Percentiles rank a stretch among this genome's conserved stretches.
Conservation (phyloP, 2,113 vertebrate genomes). For the Lutjanus erythropterus region DNA sequence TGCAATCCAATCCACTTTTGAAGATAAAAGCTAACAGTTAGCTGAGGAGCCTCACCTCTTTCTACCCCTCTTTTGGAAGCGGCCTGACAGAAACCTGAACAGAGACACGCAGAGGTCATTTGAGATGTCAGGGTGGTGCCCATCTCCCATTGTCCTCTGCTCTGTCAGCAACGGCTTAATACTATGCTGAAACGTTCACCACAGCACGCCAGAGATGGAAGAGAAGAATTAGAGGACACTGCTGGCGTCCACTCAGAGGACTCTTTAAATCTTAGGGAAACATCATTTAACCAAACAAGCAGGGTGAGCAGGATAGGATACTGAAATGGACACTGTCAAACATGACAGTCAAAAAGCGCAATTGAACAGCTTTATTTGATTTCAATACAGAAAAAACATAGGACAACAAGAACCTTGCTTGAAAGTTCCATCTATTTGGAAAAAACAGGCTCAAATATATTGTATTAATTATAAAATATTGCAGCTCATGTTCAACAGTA, state of each 20-base stretch:
- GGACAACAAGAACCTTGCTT: too few species aligned
- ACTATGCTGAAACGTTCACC: constrained; percentile 40
- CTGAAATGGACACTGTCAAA: too few species aligned
- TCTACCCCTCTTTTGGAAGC: background rate
- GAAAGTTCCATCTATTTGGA: too few species aligned
- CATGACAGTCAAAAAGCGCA: too few species aligned
- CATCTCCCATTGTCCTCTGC: constrained; percentile 65
- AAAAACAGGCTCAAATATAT: too few species aligned
- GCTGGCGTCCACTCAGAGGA: background rate
- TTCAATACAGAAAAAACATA: too few species aligned
- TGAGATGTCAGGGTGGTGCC: constrained; percentile 73
- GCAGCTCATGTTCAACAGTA: too few species aligned
- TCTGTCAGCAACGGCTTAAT: constrained; percentile 65
- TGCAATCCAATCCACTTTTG: background rate
- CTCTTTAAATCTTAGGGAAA: background rate
- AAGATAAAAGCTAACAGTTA: background rate
- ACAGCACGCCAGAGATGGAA: background rate
- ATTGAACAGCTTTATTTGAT: too few species aligned
- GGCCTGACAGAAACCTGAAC: constrained; percentile 66
- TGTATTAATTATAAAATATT: too few species aligned
- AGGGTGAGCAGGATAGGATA: too few species aligned
- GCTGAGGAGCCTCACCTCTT: background rate
- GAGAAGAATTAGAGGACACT: background rate
- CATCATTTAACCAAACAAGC: background rate
- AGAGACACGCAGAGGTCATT: constrained; percentile 66